Evolutionary conservation across 1,140 invertebrate species (phyloP).

Genomic region (Scaptodrosophila lebanonensis): DNA sequence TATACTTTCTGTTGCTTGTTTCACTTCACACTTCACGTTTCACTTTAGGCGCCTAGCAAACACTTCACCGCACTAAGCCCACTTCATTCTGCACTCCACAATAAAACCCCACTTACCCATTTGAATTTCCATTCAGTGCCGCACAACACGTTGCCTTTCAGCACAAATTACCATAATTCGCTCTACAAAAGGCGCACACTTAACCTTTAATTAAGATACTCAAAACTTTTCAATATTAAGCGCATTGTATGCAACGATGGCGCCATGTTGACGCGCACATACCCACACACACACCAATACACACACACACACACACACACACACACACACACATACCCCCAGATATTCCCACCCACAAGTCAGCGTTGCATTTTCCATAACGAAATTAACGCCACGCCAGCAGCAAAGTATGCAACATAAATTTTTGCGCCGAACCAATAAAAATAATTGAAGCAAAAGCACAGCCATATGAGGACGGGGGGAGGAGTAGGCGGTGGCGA

Average conservation of each 20-base stretch:
- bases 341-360: constrained; percentile 40
- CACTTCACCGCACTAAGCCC: too few relatives aligned
- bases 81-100: too few relatives aligned
- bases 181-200: constrained; percentile 57
- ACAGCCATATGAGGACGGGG: not conserved
- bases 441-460: constrained; percentile 68
- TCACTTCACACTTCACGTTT: too few relatives aligned
- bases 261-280: constrained; percentile 42
- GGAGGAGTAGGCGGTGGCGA: not conserved
- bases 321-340: not conserved
- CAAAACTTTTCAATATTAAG: constrained; percentile 70
- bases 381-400: constrained; percentile 63
- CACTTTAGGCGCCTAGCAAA: too few relatives aligned
- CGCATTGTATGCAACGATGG: constrained; percentile 49
- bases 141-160: constrained; percentile 25
- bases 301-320: not conserved
- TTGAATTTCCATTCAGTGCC: too few relatives aligned
- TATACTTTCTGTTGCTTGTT: too few relatives aligned
- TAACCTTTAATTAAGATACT: constrained; percentile 74
- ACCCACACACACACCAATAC: not conserved
- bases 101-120: too few relatives aligned
- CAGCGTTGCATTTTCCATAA: constrained; percentile 67
- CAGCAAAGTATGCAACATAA: constrained; percentile 69
- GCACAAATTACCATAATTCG: constrained; percentile 49
- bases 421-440: constrained; percentile 68